Conservation (phyloP, 1,140 invertebrate genomes). For the Gryllus bimaculatus region DNA sequence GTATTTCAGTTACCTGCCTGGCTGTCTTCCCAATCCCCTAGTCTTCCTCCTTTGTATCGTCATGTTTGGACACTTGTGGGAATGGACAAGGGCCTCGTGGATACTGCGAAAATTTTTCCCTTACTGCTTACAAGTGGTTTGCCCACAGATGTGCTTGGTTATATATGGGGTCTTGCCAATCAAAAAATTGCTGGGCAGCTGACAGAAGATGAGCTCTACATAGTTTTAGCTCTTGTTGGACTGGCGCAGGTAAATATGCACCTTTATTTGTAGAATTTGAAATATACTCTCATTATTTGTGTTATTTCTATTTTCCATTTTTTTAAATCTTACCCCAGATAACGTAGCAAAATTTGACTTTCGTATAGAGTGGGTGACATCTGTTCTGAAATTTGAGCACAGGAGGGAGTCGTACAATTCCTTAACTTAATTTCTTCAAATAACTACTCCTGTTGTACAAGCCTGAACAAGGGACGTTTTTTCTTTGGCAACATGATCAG, state of each 20-base stretch:
- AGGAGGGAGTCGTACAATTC: too few relatives aligned
- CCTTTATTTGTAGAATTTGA: not conserved
- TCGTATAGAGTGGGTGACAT: too few relatives aligned
- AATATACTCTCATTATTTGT: not conserved
- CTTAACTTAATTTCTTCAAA: too few relatives aligned
- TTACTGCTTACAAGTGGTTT: slow-evolving; percentile 51
- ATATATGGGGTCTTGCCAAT: slow-evolving; percentile 55
- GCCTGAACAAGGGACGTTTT: too few relatives aligned
- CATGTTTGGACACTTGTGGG: slow-evolving; percentile 39
- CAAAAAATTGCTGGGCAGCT: slow-evolving; percentile 47
- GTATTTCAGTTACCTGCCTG: slow-evolving; percentile 26
- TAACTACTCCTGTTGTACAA: too few relatives aligned
- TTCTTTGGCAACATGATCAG: too few relatives aligned
- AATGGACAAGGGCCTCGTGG: slow-evolving; percentile 37
- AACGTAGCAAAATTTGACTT: too few relatives aligned
- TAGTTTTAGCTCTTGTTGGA: slow-evolving; percentile 49
- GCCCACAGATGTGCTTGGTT: slow-evolving; percentile 46
- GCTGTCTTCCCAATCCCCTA: slow-evolving; percentile 39
- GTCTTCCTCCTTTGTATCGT: slow-evolving; percentile 39
- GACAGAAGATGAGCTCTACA: slow-evolving; percentile 49
- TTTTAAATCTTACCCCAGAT: too few relatives aligned
- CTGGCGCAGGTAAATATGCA: slow-evolving; percentile 42
- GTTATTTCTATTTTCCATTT: too few relatives aligned
- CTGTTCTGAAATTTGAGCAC: too few relatives aligned
- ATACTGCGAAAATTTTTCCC: slow-evolving; percentile 49